Percentiles rank a stretch among this genome's conserved stretches.
phyloP scores from a whole-genome alignment of 2,888 invertebrate genomes.

The Malacosoma neustria region DNA sequence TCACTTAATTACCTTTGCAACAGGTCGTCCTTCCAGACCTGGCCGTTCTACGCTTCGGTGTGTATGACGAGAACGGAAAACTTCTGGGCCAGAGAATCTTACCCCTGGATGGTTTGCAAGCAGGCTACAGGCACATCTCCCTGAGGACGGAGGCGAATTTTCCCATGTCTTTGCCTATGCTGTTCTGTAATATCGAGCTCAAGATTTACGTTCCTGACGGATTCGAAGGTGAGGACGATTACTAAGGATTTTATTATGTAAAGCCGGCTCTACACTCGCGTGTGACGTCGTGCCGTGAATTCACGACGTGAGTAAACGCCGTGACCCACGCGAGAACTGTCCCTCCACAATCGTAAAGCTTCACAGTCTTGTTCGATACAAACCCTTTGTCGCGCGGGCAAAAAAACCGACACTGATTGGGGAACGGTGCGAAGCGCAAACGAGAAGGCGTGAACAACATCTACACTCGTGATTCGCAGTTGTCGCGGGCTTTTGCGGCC shows the following conservation, averaged over 20 bases:
- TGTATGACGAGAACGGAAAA: slow-evolving; percentile 98
- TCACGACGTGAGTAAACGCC: too few relatives aligned
- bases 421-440: too few relatives aligned
- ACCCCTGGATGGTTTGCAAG: slow-evolving; percentile 97
- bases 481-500: too few relatives aligned
- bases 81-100: slow-evolving; percentile 97
- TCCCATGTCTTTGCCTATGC: slow-evolving; percentile 98
- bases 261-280: too few relatives aligned
- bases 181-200: slow-evolving; percentile 98
- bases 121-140: slow-evolving; percentile 98
- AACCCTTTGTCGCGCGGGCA: too few relatives aligned
- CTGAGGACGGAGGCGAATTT: slow-evolving; percentile 98
- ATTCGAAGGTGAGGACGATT: slow-evolving; percentile 82
- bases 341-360: too few relatives aligned
- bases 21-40: slow-evolving; percentile 97
- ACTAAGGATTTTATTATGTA: not conserved
- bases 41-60: slow-evolving; percentile 97
- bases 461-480: too few relatives aligned
- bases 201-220: slow-evolving; percentile 99
- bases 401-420: too few relatives aligned
- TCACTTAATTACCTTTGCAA: not conserved
- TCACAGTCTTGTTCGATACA: too few relatives aligned
- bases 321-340: too few relatives aligned
- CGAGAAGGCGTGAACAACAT: too few relatives aligned
- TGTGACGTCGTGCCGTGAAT: too few relatives aligned